Base-by-base conservation (phyloP, 2,888 invertebrate genomes). In the Smittia sp. region DNA sequence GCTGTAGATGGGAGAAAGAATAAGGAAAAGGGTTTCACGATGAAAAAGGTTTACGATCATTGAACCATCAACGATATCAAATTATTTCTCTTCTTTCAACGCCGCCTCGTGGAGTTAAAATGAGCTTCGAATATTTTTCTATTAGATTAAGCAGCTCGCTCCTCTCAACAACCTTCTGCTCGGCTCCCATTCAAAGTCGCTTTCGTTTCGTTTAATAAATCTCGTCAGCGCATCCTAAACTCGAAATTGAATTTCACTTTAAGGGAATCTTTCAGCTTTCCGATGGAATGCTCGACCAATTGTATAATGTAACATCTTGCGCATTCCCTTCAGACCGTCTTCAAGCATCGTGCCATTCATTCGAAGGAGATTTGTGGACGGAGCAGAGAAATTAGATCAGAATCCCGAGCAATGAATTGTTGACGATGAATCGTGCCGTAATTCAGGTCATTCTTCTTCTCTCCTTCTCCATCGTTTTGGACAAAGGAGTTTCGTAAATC, bases 371-470 rank as follows among this genome's bases (percentile, higher is more conserved):
- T 58, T 58, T 58, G 22, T 58, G 63, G 27, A 63, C 18, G n/a
- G 15, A 63, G 20, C 15, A 63, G 20, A 52, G 52, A n/a, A 63
- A 25, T 63, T 22, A 24, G 63, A 63, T 63, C 63, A 2, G 18
- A 11, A 58, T 4, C 9, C 22, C 2, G 4, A 22, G 58, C 24
- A 24, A 22, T 58, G 20, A 15, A n/a, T n/a, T 15, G 52, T 11
- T 46, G 18, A 13, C 58, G 24, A 25, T 63, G 63, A 25, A 24
- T 63, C 25, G 63, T 63, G 63, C 25, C 63, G 22, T 63, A 63
- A 63, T 63, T 63, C 63, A 63, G 63, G 63, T 63, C 63, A 63
- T 13, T 27, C 24, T 58, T 46, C 52, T 46, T 46, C n/a, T 32
- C 9, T 15, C n/a, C 4, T 46, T 46, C 52, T 20, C 22, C 18